Base-by-base conservation (phyloP, 2,797 vertebrate genomes). In the Megaceryle alcyon region DNA sequence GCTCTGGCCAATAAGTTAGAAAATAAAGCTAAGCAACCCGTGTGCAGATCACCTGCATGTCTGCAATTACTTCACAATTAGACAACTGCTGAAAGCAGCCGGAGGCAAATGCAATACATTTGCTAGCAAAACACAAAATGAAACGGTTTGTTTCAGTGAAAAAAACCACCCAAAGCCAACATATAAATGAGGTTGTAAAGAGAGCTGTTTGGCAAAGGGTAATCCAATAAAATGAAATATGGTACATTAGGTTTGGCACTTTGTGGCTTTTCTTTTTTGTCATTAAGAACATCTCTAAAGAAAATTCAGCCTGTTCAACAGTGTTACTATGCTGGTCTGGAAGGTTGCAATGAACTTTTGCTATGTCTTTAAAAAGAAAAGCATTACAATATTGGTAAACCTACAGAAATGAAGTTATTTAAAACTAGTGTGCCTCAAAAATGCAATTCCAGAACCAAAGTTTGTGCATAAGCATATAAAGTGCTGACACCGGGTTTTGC, bases 61-160 rank as follows among this genome's bases (percentile, higher is more conserved):
- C 83, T 70, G 54, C 60, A 79, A 93, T 94, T 92, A 94, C 83
- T 83, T 78, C 71, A 91, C 87, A 95, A 96, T 88, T 94, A 96
- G 94, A 93, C 91, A 96, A 96, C 92, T 92, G 95, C 91, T 96
- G 88, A 92, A 97, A 96, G 77, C 92, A 86, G 94, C 96, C 94
- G 92, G 95, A 96, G 93, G 91, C 95, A 94, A 97, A 93, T 54
- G 73, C 88, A 88, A 86, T 85, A 82, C 68, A 88, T 93, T 96
- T 88, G 71, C 75, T 88, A 96, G 88, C 75, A 95, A 95, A 95
- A 95, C 57, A 88, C 63, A 94, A 92, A 95, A 86, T 68, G 75
- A 95, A 96, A 82, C 77, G 79, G 78, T 57, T 82, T 94, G 88
- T 80, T 96, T 90, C 70, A 25, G 59, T 54, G 73, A 17, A 17